A percentile compares a stretch with the other conserved stretches of the same genome.
Conservation (phyloP, 2,113 vertebrate genomes). For the Phainopepla nitens region DNA sequence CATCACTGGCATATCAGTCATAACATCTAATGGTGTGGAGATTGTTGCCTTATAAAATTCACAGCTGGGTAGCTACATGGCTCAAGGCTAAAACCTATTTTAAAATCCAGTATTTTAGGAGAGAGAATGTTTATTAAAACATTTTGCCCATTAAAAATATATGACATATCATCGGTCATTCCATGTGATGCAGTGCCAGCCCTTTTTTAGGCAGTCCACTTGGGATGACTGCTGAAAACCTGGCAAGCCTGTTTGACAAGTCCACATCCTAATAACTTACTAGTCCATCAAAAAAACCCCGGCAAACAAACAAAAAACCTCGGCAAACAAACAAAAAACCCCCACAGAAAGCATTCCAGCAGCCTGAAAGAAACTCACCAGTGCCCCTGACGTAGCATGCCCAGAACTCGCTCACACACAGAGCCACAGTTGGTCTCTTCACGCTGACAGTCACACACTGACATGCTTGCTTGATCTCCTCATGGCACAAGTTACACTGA, state of each 20-base stretch:
- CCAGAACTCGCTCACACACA: conserved; percentile 9
- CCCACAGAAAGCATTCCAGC: conserved; percentile 38
- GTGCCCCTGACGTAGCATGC: neutral
- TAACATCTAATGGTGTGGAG: conserved; percentile 80
- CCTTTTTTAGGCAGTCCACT: conserved; percentile 62
- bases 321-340: neutral
- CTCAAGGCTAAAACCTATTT: conserved; percentile 81
- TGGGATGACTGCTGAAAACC: conserved; percentile 68
- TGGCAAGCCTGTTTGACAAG: conserved; percentile 64
- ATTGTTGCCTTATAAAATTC: conserved; percentile 80
- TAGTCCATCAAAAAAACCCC: conserved; percentile 19
- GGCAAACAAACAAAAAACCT: neutral
- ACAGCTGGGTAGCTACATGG: conserved; percentile 82
- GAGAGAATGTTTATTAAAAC: conserved; percentile 79
- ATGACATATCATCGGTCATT: conserved; percentile 76
- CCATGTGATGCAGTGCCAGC: conserved; percentile 76
- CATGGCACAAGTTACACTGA: conserved; percentile 56
- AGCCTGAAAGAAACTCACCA: conserved; percentile 57
- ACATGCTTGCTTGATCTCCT: conserved; percentile 57
- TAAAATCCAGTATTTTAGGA: conserved; percentile 74
- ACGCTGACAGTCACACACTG: conserved; percentile 28
- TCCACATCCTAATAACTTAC: conserved; percentile 49
- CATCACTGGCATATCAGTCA: conserved; percentile 59
- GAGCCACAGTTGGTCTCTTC: conserved; percentile 17
- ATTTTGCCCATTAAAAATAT: conserved; percentile 81